phyloP scores from a whole-genome alignment of 2,888 invertebrate genomes.

The Scrobipalpa atriplicella region DNA sequence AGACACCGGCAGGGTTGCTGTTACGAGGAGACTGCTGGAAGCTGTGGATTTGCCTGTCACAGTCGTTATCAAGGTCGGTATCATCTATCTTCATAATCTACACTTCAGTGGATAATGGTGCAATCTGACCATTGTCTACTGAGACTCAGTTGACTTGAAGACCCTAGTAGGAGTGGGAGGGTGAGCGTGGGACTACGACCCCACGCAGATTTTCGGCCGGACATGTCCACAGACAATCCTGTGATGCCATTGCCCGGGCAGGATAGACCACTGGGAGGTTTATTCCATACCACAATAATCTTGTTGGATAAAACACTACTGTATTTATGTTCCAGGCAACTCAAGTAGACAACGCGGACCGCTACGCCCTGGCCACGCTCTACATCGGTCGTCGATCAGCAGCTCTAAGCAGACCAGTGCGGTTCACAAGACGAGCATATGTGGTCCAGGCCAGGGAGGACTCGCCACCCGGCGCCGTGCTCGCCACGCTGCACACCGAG shows the following conservation, averaged over 20 bases:
- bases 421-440: constrained; percentile 89
- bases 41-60: constrained; percentile 87
- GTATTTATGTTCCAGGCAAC: constrained; percentile 81
- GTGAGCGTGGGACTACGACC: too few species aligned
- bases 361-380: constrained; percentile 93
- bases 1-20: constrained; percentile 84
- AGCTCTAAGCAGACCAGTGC: constrained; percentile 82
- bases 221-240: too few species aligned
- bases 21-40: constrained; percentile 80
- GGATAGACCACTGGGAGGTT: too few species aligned
- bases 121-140: too few species aligned
- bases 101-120: too few species aligned
- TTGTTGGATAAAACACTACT: background rate
- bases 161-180: too few species aligned
- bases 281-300: background rate
- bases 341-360: constrained; percentile 93
- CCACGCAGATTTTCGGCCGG: too few species aligned
- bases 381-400: constrained; percentile 86
- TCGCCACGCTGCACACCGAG: constrained; percentile 87
- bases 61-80: constrained; percentile 88
- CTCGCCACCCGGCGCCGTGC: constrained; percentile 87
- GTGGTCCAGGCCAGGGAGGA: constrained; percentile 89
- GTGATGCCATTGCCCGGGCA: too few species aligned
- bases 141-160: too few species aligned
- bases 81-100: too few species aligned